A percentile compares a stretch with the other conserved stretches of the same genome.
phyloP scores from a whole-genome alignment of 2,797 vertebrate genomes.

The Morus bassanus region DNA sequence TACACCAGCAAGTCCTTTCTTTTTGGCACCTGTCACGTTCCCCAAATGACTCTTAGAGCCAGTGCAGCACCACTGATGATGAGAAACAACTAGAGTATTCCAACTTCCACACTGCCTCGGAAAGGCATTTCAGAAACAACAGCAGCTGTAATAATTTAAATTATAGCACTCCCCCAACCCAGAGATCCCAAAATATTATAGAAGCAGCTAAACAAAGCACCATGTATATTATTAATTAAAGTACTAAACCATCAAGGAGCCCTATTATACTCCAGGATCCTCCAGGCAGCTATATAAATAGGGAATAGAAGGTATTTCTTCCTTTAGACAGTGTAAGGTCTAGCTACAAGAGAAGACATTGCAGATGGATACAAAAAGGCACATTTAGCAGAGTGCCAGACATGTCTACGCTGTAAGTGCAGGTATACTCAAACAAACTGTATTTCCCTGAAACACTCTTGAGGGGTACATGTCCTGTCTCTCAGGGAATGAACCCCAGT shows the following conservation, averaged over 20 bases:
- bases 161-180: neutral
- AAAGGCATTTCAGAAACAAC: neutral
- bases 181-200: neutral
- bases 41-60: neutral
- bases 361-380: neutral
- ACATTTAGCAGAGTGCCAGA: neutral
- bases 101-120: neutral
- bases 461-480: rapidly evolving
- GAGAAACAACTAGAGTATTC: neutral
- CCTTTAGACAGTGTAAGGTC: neutral
- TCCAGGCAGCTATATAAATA: neutral
- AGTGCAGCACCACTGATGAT: neutral
- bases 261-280: neutral
- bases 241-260: neutral
- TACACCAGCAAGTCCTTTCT: neutral
- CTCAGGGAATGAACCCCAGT: neutral
- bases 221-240: neutral
- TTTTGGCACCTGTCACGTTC: neutral
- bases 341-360: neutral
- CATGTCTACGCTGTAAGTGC: rapidly evolving
- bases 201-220: neutral
- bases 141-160: constrained; percentile 10
- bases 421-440: neutral
- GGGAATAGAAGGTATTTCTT: neutral
- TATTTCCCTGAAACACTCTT: neutral